These are phyloP conservation scores for Empis stercorea DNA, from an alignment of 2,888 invertebrate genomes.

Conservation along the genomic window DNA sequence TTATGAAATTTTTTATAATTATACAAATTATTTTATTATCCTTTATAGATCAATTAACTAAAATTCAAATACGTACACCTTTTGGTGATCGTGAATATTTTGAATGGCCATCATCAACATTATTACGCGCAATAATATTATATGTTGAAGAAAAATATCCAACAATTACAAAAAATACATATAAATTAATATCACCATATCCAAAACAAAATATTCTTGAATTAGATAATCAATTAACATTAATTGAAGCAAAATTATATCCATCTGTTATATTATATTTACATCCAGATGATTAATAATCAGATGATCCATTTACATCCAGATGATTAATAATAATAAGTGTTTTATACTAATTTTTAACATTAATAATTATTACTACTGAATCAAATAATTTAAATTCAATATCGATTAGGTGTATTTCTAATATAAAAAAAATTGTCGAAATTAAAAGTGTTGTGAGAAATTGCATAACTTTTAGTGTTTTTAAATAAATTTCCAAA, in stretches of 20 bases:
- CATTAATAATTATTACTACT: no score
- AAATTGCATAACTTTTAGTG: no score
- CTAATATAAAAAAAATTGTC: no score
- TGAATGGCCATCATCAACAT: constrained; percentile 33
- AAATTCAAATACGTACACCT: constrained; percentile 12
- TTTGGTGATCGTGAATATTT: constrained; percentile 25
- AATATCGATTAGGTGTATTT: no score
- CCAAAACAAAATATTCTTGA: constrained; percentile 29
- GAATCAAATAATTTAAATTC: no score
- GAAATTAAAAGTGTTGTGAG: no score
- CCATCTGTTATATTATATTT: constrained; percentile 34
- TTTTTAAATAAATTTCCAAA: no score
- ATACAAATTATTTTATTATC: neutral
- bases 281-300: constrained; percentile 24
- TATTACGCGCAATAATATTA: constrained; percentile 25
- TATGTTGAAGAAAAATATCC: constrained; percentile 30
- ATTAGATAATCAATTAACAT: constrained; percentile 24
- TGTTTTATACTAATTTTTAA: no score
- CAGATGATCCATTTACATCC: no score
- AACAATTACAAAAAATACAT: constrained; percentile 25
- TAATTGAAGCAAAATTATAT: constrained; percentile 31
- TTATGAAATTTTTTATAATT: neutral
- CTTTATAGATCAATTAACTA: constrained; percentile 10
- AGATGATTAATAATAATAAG: no score
- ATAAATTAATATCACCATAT: constrained; percentile 33